These are phyloP conservation scores for Oreonectes daqikongensis DNA, from an alignment of 2,797 vertebrate genomes.

Conservation along the genomic window DNA sequence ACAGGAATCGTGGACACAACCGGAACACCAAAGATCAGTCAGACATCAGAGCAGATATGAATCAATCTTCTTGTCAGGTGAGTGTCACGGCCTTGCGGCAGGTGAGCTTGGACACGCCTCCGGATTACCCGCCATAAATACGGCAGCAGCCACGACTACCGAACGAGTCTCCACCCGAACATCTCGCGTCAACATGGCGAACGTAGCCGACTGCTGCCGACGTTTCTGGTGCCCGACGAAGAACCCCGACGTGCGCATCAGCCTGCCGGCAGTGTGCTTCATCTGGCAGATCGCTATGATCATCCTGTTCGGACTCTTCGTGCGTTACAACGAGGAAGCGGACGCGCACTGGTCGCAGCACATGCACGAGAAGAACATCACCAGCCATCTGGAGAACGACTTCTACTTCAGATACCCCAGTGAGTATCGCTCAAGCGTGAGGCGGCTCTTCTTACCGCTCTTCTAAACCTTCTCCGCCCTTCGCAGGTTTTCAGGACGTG, in stretches of 20 bases:
- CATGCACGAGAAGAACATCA: constrained; percentile 69
- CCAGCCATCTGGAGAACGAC: constrained; percentile 86
- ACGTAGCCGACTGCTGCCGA: constrained; percentile 45
- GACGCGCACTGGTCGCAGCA: constrained; percentile 77
- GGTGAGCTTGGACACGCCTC: constrained; percentile 57
- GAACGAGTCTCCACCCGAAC: constrained; percentile 17
- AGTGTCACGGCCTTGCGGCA: constrained; percentile 10
- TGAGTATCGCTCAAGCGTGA: too few relatives aligned
- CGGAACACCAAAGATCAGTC: background rate
- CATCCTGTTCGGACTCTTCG: constrained; percentile 89
- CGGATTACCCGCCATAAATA: constrained; percentile 23
- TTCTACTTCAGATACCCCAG: constrained; percentile 97
- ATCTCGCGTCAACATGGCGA: constrained; percentile 68
- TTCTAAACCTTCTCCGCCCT: background rate
- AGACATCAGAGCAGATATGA: background rate
- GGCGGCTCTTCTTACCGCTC: too few relatives aligned
- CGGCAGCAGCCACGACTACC: constrained; percentile 11
- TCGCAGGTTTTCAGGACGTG: constrained; percentile 94
- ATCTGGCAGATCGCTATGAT: constrained; percentile 88
- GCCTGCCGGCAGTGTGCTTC: constrained; percentile 84
- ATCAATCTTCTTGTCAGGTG: constrained; percentile 21
- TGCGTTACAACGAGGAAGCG: constrained; percentile 81
- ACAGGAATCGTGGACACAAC: background rate
- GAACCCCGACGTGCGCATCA: constrained; percentile 85
- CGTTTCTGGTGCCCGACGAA: constrained; percentile 61